Base-by-base conservation (phyloP, 2,113 vertebrate species). In the Prunella fulvescens region DNA sequence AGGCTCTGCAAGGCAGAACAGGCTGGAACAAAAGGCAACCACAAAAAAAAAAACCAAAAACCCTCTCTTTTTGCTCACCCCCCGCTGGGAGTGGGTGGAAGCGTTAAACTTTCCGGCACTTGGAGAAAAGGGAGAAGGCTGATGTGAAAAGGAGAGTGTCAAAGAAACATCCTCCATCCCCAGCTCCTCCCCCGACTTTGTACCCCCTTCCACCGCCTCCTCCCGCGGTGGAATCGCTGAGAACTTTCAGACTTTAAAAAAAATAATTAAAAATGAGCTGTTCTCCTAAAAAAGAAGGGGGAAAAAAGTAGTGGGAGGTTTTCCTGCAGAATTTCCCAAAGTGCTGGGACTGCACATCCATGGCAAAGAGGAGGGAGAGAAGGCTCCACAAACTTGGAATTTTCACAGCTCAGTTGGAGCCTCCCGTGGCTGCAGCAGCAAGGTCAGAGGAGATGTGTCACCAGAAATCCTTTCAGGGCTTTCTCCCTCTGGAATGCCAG, bases 61-160 rank as follows among this genome's bases (percentile, higher is more conserved):
- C 1, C 23, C 19, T 61, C 37, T 69, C 12, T 56, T 62, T 42
- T 58, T 66, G 47, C 42, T 69, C 47, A 14, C 24, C 33, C 42
- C 40, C 45, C 1, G 0, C 66, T 2, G 5, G 39, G 39, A 62
- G 78, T 84, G 93, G 81, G 79, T 91, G 73, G 74, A 88, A 73
- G 54, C 15, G 58, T 23, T 58, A 69, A 90, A 80, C 33, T 87
- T 96, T 19, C 58, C 2, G 0, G 33, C 56, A 22, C 70, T 47
- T 12, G 54, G 45, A 24, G 29, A 72, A 86, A 71, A 50, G 79
- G 77, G 71, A 65, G 77, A 80, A 37, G 23, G 54, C 33, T 80
- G 40, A 76, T 85, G 66, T 67, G 93, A 92, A 89, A 92, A 79
- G 42, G 45, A 92, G 44, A 65, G 35, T 80, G 70, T 88, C 92